Evolutionary conservation across 2,888 invertebrate genomes (phyloP).

Genomic region (Schrankia costaestrigalis): DNA sequence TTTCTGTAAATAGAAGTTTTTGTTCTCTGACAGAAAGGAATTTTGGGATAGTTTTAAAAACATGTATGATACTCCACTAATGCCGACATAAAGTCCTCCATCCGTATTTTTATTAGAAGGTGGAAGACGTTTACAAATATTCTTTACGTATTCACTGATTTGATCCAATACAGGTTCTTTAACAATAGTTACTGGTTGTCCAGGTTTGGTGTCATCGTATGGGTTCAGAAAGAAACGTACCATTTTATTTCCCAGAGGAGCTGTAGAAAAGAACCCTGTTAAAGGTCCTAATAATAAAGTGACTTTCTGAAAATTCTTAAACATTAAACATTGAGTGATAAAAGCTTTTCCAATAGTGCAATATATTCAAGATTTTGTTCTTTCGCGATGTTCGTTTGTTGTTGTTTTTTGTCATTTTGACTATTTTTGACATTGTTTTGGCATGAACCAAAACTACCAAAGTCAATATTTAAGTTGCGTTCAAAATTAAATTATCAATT

Average conservation of each 20-base stretch:
- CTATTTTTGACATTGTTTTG: too few relatives aligned
- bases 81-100: constrained; percentile 85
- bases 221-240: constrained; percentile 68
- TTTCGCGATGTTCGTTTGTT: too few relatives aligned
- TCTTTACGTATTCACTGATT: constrained; percentile 54
- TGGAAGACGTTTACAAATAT: constrained; percentile 55
- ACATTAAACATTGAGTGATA: constrained; percentile 1
- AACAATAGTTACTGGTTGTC: constrained; percentile 29
- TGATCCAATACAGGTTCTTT: constrained; percentile 44
- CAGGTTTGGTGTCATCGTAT: constrained; percentile 51
- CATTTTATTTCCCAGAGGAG: constrained; percentile 48
- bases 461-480: not conserved
- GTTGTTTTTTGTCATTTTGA: too few relatives aligned
- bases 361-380: too few relatives aligned
- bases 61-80: constrained; percentile 88
- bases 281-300: constrained; percentile 27
- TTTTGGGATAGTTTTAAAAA: constrained; percentile 85
- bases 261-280: constrained; percentile 34
- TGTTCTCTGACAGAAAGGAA: constrained; percentile 65
- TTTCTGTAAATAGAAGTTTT: constrained; percentile 75
- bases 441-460: too few relatives aligned
- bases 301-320: constrained; percentile 20
- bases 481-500: not conserved
- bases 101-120: constrained; percentile 70
- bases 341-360: too few relatives aligned